Percentiles rank a stretch among this genome's conserved stretches.
These are phyloP conservation scores for Chromis chromis DNA, from an alignment of 2,797 vertebrate species.

Conservation along the genomic window DNA sequence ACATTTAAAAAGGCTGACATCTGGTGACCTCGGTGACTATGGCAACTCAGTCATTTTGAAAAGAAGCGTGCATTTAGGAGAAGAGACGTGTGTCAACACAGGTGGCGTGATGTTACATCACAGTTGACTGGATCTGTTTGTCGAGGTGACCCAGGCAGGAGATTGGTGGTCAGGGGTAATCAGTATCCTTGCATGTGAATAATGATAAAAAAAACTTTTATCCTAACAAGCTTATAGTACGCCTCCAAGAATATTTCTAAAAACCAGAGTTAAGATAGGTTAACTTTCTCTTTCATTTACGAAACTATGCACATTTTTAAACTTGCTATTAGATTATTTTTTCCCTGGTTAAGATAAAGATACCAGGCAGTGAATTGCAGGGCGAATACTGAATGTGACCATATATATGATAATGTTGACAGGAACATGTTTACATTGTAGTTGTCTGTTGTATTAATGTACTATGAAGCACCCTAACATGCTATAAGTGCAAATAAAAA, in stretches of 20 bases:
- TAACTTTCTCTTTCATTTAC: neutral
- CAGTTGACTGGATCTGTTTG: conserved; percentile 64
- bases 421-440: too few species aligned
- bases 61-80: conserved; percentile 32
- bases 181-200: neutral
- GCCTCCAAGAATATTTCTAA: neutral
- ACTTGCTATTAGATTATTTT: neutral
- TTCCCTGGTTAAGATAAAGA: neutral
- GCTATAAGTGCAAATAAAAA: too few species aligned
- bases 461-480: too few species aligned
- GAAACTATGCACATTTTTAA: neutral
- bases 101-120: conserved; percentile 37
- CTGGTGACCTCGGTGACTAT: conserved; percentile 57
- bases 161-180: conserved; percentile 1
- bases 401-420: too few species aligned
- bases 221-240: neutral
- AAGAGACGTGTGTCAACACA: conserved; percentile 65
- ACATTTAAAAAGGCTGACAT: conserved; percentile 26
- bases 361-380: neutral
- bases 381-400: neutral
- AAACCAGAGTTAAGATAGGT: neutral
- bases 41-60: conserved; percentile 58
- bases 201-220: neutral
- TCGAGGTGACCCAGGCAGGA: conserved; percentile 38
- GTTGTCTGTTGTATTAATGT: too few species aligned